These are phyloP conservation scores for Setophaga coronata DNA, from an alignment of 2,113 vertebrate species.

Conservation along the genomic window DNA sequence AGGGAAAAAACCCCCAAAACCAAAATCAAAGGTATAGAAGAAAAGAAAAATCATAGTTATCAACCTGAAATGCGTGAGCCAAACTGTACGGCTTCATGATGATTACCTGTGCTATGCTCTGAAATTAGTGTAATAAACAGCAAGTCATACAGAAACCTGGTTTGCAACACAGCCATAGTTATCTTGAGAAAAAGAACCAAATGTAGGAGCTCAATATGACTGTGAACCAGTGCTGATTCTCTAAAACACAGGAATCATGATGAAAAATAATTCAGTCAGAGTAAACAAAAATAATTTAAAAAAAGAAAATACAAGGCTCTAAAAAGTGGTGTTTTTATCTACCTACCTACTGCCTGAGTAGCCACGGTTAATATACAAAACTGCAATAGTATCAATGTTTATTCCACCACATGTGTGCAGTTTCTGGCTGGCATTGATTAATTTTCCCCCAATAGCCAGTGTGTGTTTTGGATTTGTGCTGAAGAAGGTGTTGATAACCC, in stretches of 20 bases:
- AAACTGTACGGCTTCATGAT: background rate
- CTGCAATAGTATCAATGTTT: background rate
- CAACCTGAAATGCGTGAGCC: background rate
- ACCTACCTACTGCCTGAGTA: background rate
- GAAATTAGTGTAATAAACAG: background rate
- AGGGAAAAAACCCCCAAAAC: background rate
- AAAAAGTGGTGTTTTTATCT: background rate
- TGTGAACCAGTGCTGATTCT: background rate
- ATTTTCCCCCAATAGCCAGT: background rate
- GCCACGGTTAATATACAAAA: background rate
- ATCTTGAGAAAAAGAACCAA: background rate
- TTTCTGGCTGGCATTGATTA: background rate
- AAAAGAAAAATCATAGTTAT: background rate
- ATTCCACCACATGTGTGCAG: background rate
- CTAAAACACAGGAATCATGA: background rate
- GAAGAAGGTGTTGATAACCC: background rate
- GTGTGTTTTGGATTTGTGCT: background rate
- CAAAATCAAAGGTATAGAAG: background rate
- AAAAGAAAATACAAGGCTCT: background rate
- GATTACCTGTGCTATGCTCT: background rate
- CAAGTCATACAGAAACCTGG: background rate
- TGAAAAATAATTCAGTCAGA: background rate
- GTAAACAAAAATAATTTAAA: background rate
- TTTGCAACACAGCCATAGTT: background rate
- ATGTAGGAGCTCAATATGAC: background rate